Conservation (phyloP, 1,140 invertebrate genomes). For the Subanguina moxae region DNA sequence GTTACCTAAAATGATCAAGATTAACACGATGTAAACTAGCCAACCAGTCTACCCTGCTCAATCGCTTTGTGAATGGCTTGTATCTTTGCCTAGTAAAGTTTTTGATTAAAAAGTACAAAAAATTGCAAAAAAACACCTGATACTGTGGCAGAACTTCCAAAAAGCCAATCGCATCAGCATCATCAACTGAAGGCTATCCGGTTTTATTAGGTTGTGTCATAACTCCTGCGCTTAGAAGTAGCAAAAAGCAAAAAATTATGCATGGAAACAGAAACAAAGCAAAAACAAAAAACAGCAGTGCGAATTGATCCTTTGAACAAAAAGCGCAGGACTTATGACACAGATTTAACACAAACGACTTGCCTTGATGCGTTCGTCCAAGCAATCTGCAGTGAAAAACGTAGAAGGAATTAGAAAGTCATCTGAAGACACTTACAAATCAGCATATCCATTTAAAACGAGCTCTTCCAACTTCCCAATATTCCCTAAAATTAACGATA, state of each 20-base stretch:
- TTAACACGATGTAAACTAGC: too few relatives aligned
- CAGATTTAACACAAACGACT: too few relatives aligned
- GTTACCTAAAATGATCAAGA: slow-evolving; percentile 62
- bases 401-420: too few relatives aligned
- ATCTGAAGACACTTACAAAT: slow-evolving; percentile 59
- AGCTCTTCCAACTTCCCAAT: slow-evolving; percentile 82
- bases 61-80: slow-evolving; percentile 78
- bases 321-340: too few relatives aligned
- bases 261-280: too few relatives aligned
- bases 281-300: too few relatives aligned
- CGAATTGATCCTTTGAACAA: too few relatives aligned
- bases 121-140: slow-evolving; percentile 68
- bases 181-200: slow-evolving; percentile 27
- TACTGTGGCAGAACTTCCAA: slow-evolving; percentile 81
- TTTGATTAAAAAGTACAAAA: not conserved
- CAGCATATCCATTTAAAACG: slow-evolving; percentile 79
- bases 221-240: too few relatives aligned
- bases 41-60: slow-evolving; percentile 64
- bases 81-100: slow-evolving; percentile 73
- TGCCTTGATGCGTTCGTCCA: slow-evolving; percentile 67
- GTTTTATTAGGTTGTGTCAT: too few relatives aligned
- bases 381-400: slow-evolving; percentile 62
- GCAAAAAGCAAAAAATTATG: too few relatives aligned
- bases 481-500: slow-evolving; percentile 64
- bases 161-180: slow-evolving; percentile 77